These are phyloP conservation scores for Rattus rattus DNA, from an alignment of 2,113 vertebrate genomes.

Conservation along the genomic window DNA sequence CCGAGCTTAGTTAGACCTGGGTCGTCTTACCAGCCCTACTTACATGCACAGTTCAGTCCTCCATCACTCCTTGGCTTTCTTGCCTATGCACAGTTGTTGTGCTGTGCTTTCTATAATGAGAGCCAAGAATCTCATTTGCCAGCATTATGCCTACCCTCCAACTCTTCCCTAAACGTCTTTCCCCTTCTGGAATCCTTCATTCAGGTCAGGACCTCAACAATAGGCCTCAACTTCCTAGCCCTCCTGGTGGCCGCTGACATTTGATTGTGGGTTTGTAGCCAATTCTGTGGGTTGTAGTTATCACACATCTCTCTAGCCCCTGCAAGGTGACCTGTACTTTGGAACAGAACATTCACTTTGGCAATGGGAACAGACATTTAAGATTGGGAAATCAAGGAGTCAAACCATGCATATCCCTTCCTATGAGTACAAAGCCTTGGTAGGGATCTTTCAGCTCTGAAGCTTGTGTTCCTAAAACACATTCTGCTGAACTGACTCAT, in stretches of 20 bases:
- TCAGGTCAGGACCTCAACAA: background rate
- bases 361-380: rapidly evolving
- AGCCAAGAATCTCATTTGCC: background rate
- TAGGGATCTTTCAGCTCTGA: background rate
- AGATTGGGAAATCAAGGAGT: background rate
- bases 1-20: background rate
- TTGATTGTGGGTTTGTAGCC: background rate
- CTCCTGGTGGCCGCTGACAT: background rate
- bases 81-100: rapidly evolving
- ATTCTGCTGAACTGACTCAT: background rate
- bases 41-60: background rate
- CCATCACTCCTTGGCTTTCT: background rate
- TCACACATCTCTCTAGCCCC: rapidly evolving
- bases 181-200: background rate
- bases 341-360: background rate
- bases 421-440: background rate
- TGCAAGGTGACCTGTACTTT: background rate
- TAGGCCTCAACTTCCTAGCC: too few relatives aligned
- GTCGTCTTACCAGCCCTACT: background rate
- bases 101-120: background rate
- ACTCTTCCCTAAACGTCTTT: rapidly evolving
- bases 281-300: background rate
- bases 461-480: background rate
- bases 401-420: background rate
- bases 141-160: background rate